These are phyloP conservation scores for Anoplopoma fimbria DNA, from an alignment of 2,113 vertebrate genomes.

Conservation along the genomic window DNA sequence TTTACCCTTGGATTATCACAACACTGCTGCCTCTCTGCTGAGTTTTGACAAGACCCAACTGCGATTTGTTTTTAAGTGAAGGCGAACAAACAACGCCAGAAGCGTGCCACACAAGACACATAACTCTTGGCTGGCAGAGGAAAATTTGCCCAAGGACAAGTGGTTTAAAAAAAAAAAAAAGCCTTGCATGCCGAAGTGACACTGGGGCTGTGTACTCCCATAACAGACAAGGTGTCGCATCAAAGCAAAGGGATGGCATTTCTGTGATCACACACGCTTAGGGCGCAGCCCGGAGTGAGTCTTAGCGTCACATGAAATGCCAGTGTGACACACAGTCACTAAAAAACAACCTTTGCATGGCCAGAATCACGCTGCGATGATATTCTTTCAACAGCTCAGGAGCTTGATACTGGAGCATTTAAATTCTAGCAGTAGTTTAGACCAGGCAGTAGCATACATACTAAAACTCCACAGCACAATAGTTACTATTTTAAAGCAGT, in stretches of 20 bases:
- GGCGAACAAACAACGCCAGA: conserved; percentile 43
- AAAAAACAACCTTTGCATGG: conserved; percentile 21
- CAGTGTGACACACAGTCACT: background rate
- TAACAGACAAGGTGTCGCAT: conserved; percentile 49
- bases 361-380: conserved; percentile 7
- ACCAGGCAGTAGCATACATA: background rate
- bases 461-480: background rate
- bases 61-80: conserved; percentile 46
- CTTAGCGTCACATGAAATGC: conserved; percentile 29
- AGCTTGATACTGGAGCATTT: background rate
- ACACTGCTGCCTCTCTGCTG: conserved; percentile 34
- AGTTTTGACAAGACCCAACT: conserved; percentile 57
- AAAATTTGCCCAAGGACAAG: conserved; percentile 54
- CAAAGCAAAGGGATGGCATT: conserved; percentile 51
- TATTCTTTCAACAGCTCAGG: conserved; percentile 12
- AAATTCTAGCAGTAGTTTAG: background rate
- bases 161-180: conserved; percentile 29
- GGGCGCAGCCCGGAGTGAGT: conserved; percentile 2
- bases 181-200: conserved; percentile 36
- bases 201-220: background rate
- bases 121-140: conserved; percentile 46
- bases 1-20: conserved; percentile 78
- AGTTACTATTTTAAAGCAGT: background rate
- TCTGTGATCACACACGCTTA: conserved; percentile 42
- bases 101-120: conserved; percentile 12